Evolutionary conservation across 2,888 invertebrate species (phyloP).

Genomic region (Cecidostiba fungosa): DNA sequence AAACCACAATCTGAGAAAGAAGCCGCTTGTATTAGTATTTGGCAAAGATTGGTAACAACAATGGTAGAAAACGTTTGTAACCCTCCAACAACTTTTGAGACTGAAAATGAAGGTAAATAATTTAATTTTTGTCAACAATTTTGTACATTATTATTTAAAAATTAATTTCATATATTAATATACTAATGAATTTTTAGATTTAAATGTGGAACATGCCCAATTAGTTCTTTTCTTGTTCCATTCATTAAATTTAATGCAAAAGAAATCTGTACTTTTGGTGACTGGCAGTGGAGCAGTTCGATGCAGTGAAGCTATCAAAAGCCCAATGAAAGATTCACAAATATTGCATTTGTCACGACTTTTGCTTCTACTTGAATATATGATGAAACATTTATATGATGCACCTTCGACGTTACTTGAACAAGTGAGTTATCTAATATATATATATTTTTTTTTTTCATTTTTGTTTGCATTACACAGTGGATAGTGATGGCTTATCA

Average conservation of each 20-base stretch:
- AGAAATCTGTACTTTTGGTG: slow-evolving; percentile 94
- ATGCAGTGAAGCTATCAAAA: slow-evolving; percentile 85
- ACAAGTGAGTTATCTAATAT: slow-evolving; percentile 84
- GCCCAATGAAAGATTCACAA: slow-evolving; percentile 85
- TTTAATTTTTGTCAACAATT: neutral
- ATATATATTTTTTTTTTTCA: slow-evolving; percentile 71
- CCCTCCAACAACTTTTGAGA: slow-evolving; percentile 84
- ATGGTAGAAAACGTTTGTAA: slow-evolving; percentile 92
- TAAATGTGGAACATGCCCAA: slow-evolving; percentile 98
- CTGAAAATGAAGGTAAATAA: slow-evolving; percentile 86
- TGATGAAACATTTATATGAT: slow-evolving; percentile 97
- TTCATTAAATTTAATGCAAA: slow-evolving; percentile 96
- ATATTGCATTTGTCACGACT: slow-evolving; percentile 91
- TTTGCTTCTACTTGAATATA: slow-evolving; percentile 93
- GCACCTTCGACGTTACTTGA: slow-evolving; percentile 92
- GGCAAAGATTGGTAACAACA: slow-evolving; percentile 94
- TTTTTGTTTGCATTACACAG: slow-evolving; percentile 67
- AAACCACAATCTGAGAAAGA: slow-evolving; percentile 93
- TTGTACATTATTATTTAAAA: neutral
- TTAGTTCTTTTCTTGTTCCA: slow-evolving; percentile 96
- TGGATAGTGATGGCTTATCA: slow-evolving; percentile 57
- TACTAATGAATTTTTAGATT: slow-evolving; percentile 83
- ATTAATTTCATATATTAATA: slow-evolving; percentile 41
- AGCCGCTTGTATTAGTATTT: slow-evolving; percentile 93
- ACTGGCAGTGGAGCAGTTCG: slow-evolving; percentile 89